Base-by-base conservation (phyloP, 1,140 invertebrate genomes). In the Galendromus occidentalis region DNA sequence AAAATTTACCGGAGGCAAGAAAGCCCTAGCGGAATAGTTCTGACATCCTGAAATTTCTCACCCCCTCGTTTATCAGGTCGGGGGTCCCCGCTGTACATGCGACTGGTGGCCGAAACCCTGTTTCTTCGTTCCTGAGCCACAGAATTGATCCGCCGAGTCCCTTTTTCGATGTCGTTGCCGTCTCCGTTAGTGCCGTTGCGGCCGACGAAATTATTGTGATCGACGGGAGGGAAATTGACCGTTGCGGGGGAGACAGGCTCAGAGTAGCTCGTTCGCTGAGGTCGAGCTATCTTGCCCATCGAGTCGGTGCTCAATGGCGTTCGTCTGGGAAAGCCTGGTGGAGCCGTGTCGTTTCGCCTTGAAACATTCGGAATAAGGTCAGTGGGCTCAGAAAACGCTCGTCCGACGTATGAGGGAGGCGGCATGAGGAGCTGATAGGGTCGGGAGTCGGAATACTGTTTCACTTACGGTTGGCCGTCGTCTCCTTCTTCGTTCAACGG, bases 321-420 rank as follows among this genome's bases (percentile, higher is more conserved):
- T 25, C 51, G 12, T 2, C 51, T 25, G 17, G 51, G 51, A 59
- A 59, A 59, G 25, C 51, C 51, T 22, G 51, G 51, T 29, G 51
- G 51, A 33, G 51, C 51, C 51, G 51, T 59, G 33, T 59, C 51
- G 33, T 59, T 59, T 22, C 51, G 51, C 22, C 51, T 59, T 25
- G 14, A 47, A 28, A n/a, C n/a, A n/a, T n/a, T 47, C 45, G 33
- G 33, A 39, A 39, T 6, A 9, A 39, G 33, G 4, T 39, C 33
- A 39, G 33, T 6, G 9, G 33, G 33, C 4, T 39, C 4, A 39
- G 33, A 39, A 6, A 6, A 6, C 4, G 4, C 9, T 9, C 4
- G 9, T 39, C 9, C 33, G 33, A 39, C 9, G 4, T 9, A 6
- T 39, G 4, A 39, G 33, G 33, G 4, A 39, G 9, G 4, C 33